Conservation (phyloP, 2,888 invertebrate genomes). For the Auanema sp. region DNA sequence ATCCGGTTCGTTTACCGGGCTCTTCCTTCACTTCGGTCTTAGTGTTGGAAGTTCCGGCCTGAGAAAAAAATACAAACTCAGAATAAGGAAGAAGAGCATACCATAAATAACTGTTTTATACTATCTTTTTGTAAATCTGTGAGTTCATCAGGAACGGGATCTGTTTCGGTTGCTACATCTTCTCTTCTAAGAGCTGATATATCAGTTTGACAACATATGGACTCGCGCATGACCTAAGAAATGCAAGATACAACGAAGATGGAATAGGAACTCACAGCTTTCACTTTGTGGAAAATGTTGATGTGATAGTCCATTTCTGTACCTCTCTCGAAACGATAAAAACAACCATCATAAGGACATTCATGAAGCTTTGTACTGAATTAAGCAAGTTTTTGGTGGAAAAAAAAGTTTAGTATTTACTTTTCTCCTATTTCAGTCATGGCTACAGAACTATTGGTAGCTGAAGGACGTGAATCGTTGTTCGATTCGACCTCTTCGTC, state of each 20-base stretch:
- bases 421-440: background rate
- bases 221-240: conserved; percentile 14
- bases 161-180: conserved; percentile 10
- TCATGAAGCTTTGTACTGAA: conserved; percentile 7
- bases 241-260: background rate
- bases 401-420: background rate
- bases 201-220: conserved; percentile 15
- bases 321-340: conserved; percentile 7
- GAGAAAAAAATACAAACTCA: background rate
- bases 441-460: too few relatives aligned
- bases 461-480: background rate
- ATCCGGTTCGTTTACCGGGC: too few relatives aligned
- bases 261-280: background rate
- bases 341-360: conserved; percentile 14
- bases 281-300: conserved; percentile 8
- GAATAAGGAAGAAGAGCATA: background rate
- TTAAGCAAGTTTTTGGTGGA: background rate
- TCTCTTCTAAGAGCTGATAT: background rate
- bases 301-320: conserved; percentile 15
- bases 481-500: conserved; percentile 9
- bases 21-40: too few relatives aligned
- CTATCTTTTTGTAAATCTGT: conserved; percentile 3
- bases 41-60: background rate
- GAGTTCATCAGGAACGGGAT: background rate
- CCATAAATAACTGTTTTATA: conserved; percentile 1